Conservation (phyloP, 2,888 invertebrate species). For the Taphrorychus bicolor region DNA sequence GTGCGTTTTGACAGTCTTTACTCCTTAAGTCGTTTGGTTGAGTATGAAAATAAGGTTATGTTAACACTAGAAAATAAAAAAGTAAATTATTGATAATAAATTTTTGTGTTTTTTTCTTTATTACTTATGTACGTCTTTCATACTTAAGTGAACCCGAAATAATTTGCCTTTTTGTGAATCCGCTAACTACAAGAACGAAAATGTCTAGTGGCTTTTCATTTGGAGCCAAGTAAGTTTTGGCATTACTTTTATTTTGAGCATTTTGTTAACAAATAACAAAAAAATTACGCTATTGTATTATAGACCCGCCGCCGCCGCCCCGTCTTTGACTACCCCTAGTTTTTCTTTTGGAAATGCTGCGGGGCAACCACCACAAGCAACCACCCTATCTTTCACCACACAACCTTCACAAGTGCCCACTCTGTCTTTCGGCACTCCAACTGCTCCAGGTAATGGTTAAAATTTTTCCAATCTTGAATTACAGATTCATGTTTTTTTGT, state of each 20-base stretch:
- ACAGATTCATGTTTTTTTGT: neutral
- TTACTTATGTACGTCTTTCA: neutral
- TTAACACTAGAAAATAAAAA: too few species aligned
- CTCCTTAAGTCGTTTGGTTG: too few species aligned
- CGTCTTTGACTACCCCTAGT: constrained; percentile 19
- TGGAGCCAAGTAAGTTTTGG: constrained; percentile 26
- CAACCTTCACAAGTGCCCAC: constrained; percentile 29
- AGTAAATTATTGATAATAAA: too few species aligned
- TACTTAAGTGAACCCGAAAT: too few species aligned
- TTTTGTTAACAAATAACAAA: too few species aligned
- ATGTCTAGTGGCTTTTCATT: constrained; percentile 25
- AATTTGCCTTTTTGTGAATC: too few species aligned
- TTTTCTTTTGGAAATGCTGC: constrained; percentile 23
- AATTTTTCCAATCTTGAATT: too few species aligned
- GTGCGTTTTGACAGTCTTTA: too few species aligned
- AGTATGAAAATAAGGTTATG: too few species aligned
- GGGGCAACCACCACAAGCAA: constrained; percentile 30
- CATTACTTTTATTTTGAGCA: neutral
- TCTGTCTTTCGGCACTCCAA: constrained; percentile 51
- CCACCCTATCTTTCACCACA: constrained; percentile 40
- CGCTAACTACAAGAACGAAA: neutral
- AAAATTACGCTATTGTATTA: neutral
- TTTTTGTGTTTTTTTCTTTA: too few species aligned
- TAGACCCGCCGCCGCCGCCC: constrained; percentile 28
- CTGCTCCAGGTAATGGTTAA: constrained; percentile 35